Evolutionary conservation across 2,113 vertebrate species (phyloP).

Genomic region (Pseudorasbora parva): DNA sequence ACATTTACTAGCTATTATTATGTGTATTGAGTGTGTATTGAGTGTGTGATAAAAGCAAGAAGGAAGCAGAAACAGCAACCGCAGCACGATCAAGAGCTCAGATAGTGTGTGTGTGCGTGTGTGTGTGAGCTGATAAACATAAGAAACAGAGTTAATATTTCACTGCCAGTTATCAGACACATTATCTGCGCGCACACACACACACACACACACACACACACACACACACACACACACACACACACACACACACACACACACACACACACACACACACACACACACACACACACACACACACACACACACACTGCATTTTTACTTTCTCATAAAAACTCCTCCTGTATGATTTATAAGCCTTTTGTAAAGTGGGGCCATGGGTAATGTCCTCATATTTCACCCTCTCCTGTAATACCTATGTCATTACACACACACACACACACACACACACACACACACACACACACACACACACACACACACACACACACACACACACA

Average conservation of each 20-base stretch:
- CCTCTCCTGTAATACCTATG: too few relatives aligned
- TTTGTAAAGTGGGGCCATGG: too few relatives aligned
- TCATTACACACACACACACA: background rate
- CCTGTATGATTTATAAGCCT: too few relatives aligned
- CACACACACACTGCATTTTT: background rate
- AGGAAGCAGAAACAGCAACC: background rate
- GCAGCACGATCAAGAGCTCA: background rate
- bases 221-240: background rate
- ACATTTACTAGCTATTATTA: too few relatives aligned
- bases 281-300: background rate
- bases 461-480: background rate
- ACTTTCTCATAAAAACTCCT: too few relatives aligned
- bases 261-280: background rate
- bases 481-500: background rate
- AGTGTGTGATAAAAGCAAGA: too few relatives aligned
- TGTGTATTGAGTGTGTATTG: too few relatives aligned
- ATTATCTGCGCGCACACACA: background rate
- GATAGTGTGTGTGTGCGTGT: too few relatives aligned
- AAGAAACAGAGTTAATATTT: background rate
- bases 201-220: background rate
- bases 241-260: background rate
- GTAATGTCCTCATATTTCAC: too few relatives aligned
- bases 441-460: background rate
- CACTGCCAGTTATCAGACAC: background rate
- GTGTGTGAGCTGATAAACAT: too few relatives aligned